These are phyloP conservation scores for Oenanthe melanoleuca DNA, from an alignment of 2,113 vertebrate species.

Conservation along the genomic window DNA sequence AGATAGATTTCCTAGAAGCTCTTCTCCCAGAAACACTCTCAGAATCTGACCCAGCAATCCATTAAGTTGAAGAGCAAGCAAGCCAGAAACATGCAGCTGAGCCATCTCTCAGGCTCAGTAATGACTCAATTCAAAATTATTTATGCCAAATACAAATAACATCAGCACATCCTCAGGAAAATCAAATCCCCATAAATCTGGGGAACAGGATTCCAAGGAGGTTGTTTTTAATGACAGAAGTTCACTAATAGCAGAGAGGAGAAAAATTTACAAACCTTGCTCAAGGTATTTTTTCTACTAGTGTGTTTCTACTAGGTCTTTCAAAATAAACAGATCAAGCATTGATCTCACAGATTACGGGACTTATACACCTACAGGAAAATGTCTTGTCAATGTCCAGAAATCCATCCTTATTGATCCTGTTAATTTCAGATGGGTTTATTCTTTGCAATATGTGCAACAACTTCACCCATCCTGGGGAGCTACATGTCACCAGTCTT, in stretches of 20 bases:
- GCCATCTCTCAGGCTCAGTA: not conserved
- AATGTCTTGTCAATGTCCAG: not conserved
- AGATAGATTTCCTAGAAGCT: conserved; percentile 31
- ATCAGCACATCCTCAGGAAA: conserved; percentile 6
- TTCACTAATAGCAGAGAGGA: not conserved
- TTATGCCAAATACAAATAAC: not conserved
- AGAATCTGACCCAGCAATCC: not conserved
- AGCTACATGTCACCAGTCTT: not conserved
- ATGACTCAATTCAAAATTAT: conserved; percentile 1
- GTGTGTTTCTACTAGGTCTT: not conserved
- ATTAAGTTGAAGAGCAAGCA: not conserved
- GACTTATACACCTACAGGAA: not conserved
- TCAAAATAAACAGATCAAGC: not conserved
- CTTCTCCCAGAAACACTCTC: not conserved
- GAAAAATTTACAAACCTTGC: not conserved
- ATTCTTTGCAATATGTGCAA: not conserved
- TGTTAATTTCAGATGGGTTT: not conserved
- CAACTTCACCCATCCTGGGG: not conserved
- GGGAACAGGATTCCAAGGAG: not conserved
- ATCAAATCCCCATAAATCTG: conserved; percentile 4
- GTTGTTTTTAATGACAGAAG: not conserved
- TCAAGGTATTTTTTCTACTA: not conserved
- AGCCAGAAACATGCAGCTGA: not conserved
- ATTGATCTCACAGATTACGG: not conserved
- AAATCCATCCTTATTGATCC: not conserved